Evolutionary conservation across 2,113 vertebrate genomes (phyloP).

Genomic region (Takifugu flavidus): DNA sequence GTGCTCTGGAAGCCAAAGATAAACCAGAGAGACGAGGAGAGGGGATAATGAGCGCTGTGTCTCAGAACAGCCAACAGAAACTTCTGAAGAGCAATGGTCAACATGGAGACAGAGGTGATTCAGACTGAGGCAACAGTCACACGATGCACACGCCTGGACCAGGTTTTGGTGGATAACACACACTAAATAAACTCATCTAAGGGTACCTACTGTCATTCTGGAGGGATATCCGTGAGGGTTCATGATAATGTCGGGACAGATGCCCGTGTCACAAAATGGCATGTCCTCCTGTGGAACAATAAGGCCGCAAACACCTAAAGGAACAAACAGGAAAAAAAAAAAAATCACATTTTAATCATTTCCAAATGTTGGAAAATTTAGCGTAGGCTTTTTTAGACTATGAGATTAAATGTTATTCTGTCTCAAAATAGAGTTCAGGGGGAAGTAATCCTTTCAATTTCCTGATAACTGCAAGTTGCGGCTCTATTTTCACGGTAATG

Average conservation of each 20-base stretch:
- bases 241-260: slow-evolving; percentile 99
- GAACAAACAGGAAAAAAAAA: slow-evolving; percentile 10
- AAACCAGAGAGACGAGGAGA: slow-evolving; percentile 50
- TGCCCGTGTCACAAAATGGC: slow-evolving; percentile 95
- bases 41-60: slow-evolving; percentile 57
- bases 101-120: slow-evolving; percentile 36
- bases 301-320: slow-evolving; percentile 92
- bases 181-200: too few species aligned
- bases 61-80: slow-evolving; percentile 48
- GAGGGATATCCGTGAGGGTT: slow-evolving; percentile 98
- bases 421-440: too few species aligned
- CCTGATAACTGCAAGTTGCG: neutral
- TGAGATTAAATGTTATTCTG: too few species aligned
- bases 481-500: too few species aligned
- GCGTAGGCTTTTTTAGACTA: too few species aligned
- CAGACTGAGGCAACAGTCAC: slow-evolving; percentile 7
- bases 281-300: slow-evolving; percentile 99
- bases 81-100: slow-evolving; percentile 45
- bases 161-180: neutral
- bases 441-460: too few species aligned
- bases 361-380: neutral
- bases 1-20: slow-evolving; percentile 67
- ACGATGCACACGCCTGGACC: neutral
- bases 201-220: slow-evolving; percentile 88
- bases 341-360: neutral